phyloP scores from a whole-genome alignment of 2,797 vertebrate genomes.

The Bufotes viridis region DNA sequence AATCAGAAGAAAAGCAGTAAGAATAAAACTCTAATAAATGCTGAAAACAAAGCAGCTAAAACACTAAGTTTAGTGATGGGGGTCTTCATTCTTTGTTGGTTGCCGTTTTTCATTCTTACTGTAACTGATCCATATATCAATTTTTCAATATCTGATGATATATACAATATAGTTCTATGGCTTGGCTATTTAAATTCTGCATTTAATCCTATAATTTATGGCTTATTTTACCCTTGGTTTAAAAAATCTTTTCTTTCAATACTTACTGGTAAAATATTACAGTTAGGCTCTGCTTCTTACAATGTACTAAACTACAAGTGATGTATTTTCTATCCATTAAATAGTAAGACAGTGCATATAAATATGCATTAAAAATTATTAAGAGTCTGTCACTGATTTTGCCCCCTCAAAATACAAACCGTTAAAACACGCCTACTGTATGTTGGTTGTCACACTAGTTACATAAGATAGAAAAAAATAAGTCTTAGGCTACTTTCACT shows the following conservation, averaged over 20 bases:
- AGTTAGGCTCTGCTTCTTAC: conserved; percentile 63
- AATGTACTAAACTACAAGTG: conserved; percentile 13
- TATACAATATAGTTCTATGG: conserved; percentile 72
- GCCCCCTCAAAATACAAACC: too few species aligned
- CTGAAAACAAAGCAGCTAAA: conserved; percentile 66
- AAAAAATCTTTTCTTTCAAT: conserved; percentile 68
- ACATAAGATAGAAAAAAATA: too few species aligned
- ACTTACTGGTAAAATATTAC: conserved; percentile 66
- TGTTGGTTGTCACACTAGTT: too few species aligned
- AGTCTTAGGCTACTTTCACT: too few species aligned
- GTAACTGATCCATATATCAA: conserved; percentile 66
- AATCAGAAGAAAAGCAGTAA: not conserved
- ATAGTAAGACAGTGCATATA: too few species aligned
- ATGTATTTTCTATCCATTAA: not conserved
- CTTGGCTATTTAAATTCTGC: conserved; percentile 75
- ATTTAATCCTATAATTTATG: conserved; percentile 75
- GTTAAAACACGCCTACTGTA: too few species aligned
- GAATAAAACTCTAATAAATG: conserved; percentile 54
- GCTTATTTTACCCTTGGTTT: conserved; percentile 77
- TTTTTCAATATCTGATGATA: conserved; percentile 63
- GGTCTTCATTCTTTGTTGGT: conserved; percentile 70
- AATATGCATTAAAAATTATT: too few species aligned
- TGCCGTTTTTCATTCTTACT: conserved; percentile 72
- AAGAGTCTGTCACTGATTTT: too few species aligned
- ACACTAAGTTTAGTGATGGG: conserved; percentile 73